A percentile compares a stretch with the other conserved stretches of the same genome.
phyloP scores from a whole-genome alignment of 2,113 vertebrate genomes.

The Catagonus wagneri region DNA sequence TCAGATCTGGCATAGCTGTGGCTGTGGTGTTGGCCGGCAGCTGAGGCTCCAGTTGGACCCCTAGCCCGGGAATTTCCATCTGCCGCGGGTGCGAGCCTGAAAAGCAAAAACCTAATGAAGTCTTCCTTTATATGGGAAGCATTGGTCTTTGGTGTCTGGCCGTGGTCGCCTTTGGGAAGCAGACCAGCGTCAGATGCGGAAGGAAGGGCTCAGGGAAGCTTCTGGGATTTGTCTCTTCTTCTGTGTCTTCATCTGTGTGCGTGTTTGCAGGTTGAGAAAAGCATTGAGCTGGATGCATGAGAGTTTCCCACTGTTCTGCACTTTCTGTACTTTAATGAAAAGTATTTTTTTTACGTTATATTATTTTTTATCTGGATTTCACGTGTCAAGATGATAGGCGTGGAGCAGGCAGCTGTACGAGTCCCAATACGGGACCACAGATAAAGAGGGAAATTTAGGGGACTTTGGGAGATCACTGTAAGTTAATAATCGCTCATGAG shows the following conservation, averaged over 20 bases:
- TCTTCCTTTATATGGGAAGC: background rate
- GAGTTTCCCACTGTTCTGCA: background rate
- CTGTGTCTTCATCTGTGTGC: accelerated
- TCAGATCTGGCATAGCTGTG: too few species aligned
- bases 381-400: background rate
- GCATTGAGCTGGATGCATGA: background rate
- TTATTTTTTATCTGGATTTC: background rate
- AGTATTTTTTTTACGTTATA: background rate
- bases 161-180: background rate
- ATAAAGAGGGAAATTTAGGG: too few species aligned
- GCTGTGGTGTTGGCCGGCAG: too few species aligned
- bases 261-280: background rate
- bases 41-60: too few species aligned
- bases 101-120: too few species aligned
- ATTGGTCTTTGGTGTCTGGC: too few species aligned
- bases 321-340: background rate
- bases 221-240: background rate
- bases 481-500: too few species aligned
- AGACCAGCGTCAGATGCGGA: background rate
- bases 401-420: too few species aligned
- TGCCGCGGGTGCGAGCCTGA: too few species aligned
- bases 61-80: too few species aligned
- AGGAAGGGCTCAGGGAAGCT: background rate
- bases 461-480: too few species aligned
- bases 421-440: too few species aligned